phyloP scores from a whole-genome alignment of 2,888 invertebrate genomes.

The Phyllotreta cruciferae region DNA sequence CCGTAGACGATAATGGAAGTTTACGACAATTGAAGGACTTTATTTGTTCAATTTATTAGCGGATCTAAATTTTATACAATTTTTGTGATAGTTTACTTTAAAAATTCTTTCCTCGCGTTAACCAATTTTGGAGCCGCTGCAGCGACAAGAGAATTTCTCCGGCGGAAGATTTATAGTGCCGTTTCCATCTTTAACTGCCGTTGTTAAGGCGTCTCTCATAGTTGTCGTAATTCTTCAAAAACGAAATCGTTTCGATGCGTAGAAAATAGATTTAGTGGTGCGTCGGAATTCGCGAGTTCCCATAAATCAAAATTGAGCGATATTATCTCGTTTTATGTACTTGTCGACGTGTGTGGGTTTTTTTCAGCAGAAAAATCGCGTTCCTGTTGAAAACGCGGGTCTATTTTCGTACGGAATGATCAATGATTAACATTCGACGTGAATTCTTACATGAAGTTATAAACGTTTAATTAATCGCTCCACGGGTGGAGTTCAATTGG shows the following conservation, averaged over 20 bases:
- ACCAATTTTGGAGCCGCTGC: not conserved
- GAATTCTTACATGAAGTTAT: no score
- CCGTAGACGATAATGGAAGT: slow-evolving; percentile 25
- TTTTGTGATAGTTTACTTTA: not conserved
- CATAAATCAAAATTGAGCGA: slow-evolving; percentile 12
- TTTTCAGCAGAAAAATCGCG: not conserved
- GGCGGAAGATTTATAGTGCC: not conserved
- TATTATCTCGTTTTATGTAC: not conserved
- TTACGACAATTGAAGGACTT: slow-evolving; percentile 26
- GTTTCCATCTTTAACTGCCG: not conserved
- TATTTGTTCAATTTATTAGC: no score
- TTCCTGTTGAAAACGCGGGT: no score
- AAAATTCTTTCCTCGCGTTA: no score
- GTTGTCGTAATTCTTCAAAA: slow-evolving; percentile 8
- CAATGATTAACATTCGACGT: no score
- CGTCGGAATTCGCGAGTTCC: not conserved
- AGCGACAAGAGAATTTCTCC: not conserved
- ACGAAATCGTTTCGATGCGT: slow-evolving; percentile 8
- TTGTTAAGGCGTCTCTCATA: slow-evolving; percentile 2
- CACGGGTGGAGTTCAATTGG: no score
- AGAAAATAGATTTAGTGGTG: slow-evolving; percentile 9
- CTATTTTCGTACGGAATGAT: no score
- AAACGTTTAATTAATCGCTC: no score
- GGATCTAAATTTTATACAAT: no score
- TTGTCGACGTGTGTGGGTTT: slow-evolving; percentile 15